Conservation (phyloP, 1,140 invertebrate genomes). For the Drosophila sturtevanti region DNA sequence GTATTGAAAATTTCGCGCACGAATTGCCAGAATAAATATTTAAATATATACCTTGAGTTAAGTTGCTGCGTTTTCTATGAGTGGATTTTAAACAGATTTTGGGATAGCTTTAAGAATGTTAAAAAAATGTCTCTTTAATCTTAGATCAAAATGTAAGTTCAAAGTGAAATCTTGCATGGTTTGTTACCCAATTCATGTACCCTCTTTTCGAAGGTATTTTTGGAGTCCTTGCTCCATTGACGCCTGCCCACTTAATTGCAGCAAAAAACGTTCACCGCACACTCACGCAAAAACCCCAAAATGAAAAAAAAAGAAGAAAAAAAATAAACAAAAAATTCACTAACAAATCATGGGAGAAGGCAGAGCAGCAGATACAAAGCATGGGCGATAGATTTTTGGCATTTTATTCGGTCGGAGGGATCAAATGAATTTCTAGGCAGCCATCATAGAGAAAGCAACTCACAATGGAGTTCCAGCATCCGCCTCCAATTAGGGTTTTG, state of each 20-base stretch:
- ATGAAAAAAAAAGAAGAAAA: constrained; percentile 1
- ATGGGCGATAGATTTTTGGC: constrained; percentile 18
- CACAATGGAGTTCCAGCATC: constrained; percentile 24
- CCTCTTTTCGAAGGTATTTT: too few species aligned
- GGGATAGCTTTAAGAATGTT: neutral
- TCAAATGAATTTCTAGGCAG: constrained; percentile 33
- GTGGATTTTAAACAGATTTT: constrained; percentile 2
- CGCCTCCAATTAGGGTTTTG: constrained; percentile 77
- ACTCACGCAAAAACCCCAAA: neutral
- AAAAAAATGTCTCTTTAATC: neutral
- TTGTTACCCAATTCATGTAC: neutral
- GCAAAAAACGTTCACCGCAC: constrained; percentile 30
- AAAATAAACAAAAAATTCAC: constrained; percentile 3
- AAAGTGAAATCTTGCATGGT: neutral
- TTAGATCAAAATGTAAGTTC: neutral
- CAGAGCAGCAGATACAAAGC: neutral
- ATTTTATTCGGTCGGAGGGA: constrained; percentile 16
- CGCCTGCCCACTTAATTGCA: constrained; percentile 51
- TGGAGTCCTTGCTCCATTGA: constrained; percentile 35
- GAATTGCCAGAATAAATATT: constrained; percentile 68
- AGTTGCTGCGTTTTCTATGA: neutral
- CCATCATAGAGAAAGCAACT: neutral
- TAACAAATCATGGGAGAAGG: constrained; percentile 29
- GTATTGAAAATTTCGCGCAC: constrained; percentile 42
- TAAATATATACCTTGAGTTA: constrained; percentile 50